These are phyloP conservation scores for Urocyon cinereoargenteus DNA, from an alignment of 2,797 vertebrate species.

Conservation along the genomic window DNA sequence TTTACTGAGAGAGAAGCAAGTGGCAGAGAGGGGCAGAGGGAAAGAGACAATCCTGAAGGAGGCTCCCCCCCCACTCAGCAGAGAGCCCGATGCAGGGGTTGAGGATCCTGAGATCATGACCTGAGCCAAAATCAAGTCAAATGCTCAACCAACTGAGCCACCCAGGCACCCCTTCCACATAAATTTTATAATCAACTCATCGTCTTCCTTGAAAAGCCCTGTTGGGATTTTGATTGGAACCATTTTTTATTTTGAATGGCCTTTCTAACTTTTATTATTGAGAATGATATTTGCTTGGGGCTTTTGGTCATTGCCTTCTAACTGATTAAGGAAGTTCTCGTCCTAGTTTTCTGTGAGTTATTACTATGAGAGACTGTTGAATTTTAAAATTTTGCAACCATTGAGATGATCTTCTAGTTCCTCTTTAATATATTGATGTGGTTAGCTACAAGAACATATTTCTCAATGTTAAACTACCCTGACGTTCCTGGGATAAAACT, in stretches of 20 bases:
- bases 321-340: background rate
- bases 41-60: background rate
- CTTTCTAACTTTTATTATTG: conserved; percentile 44
- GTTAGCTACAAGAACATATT: background rate
- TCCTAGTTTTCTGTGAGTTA: background rate
- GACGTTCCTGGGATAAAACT: background rate
- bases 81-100: no score
- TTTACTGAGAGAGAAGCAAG: background rate
- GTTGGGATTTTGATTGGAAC: background rate
- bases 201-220: background rate
- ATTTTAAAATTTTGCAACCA: conserved; percentile 21
- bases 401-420: background rate
- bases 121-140: background rate
- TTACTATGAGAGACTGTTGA: background rate
- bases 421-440: background rate
- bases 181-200: background rate
- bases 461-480: background rate
- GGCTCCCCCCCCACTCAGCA: background rate
- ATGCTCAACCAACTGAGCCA: background rate
- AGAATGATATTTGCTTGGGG: background rate
- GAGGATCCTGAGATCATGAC: background rate
- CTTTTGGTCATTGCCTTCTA: conserved; percentile 21
- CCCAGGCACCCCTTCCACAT: background rate
- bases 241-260: background rate
- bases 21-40: background rate